phyloP scores from a whole-genome alignment of 1,140 invertebrate genomes.

The Vanessa tameamea region DNA sequence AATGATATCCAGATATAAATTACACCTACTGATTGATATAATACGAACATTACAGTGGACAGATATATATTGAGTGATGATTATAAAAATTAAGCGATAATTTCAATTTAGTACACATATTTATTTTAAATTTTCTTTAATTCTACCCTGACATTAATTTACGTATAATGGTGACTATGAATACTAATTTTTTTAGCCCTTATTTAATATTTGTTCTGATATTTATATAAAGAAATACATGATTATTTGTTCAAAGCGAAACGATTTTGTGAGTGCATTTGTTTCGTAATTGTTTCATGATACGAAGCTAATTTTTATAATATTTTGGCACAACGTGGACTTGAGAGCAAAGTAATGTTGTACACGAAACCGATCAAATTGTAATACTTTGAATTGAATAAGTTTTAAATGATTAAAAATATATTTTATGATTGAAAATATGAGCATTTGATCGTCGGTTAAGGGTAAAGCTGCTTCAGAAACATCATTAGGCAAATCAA shows the following conservation, averaged over 20 bases:
- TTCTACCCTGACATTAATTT: conserved; percentile 82
- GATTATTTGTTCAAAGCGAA: conserved; percentile 27
- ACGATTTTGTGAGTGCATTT: conserved; percentile 7
- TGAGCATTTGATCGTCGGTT: conserved; percentile 14
- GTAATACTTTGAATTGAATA: neutral
- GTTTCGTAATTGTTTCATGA: conserved; percentile 40
- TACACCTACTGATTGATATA: conserved; percentile 34
- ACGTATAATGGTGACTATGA: conserved; percentile 81
- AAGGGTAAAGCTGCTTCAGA: conserved; percentile 2
- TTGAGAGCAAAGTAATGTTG: conserved; percentile 51
- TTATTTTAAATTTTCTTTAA: conserved; percentile 67
- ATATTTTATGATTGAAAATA: neutral
- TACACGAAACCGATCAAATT: neutral
- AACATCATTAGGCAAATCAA: conserved; percentile 18
- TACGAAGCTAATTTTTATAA: conserved; percentile 56
- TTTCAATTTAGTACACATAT: conserved; percentile 64
- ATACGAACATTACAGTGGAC: conserved; percentile 67
- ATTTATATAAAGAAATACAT: conserved; percentile 60
- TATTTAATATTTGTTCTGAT: conserved; percentile 62
- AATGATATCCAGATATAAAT: conserved; percentile 52
- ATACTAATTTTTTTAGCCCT: conserved; percentile 67
- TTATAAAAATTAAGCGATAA: conserved; percentile 72
- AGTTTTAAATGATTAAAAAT: neutral
- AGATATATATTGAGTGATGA: conserved; percentile 66
- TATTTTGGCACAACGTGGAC: conserved; percentile 75